A percentile compares a stretch with the other conserved stretches of the same genome.
phyloP scores from a whole-genome alignment of 1,140 invertebrate species.

The Marisa cornuarietis region DNA sequence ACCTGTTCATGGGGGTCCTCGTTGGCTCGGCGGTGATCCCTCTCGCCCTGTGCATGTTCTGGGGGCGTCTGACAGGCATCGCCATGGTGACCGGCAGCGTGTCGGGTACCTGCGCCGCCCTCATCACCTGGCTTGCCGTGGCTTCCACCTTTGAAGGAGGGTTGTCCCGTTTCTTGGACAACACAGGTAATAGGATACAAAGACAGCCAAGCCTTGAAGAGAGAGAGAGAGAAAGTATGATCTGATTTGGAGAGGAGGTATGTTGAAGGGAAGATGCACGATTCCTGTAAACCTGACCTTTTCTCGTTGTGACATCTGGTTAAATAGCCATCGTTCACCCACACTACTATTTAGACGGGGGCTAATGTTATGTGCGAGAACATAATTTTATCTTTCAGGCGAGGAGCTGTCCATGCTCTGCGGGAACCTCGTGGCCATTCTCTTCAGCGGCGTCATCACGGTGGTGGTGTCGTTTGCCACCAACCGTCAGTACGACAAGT shows the following conservation, averaged over 20 bases:
- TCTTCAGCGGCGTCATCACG: slow-evolving; percentile 59
- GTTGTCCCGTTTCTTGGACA: slow-evolving; percentile 56
- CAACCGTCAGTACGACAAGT: slow-evolving; percentile 33
- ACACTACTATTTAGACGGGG: no score
- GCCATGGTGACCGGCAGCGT: slow-evolving; percentile 63
- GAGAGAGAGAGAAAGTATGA: background rate
- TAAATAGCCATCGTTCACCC: no score
- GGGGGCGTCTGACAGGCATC: slow-evolving; percentile 60
- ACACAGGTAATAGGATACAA: slow-evolving; percentile 52
- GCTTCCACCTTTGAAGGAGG: slow-evolving; percentile 60
- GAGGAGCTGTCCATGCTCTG: slow-evolving; percentile 61
- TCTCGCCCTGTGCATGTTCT: slow-evolving; percentile 63
- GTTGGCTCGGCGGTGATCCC: slow-evolving; percentile 67
- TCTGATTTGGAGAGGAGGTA: no score
- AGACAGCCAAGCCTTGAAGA: background rate
- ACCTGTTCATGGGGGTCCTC: slow-evolving; percentile 66
- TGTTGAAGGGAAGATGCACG: no score
- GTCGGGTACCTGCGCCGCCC: slow-evolving; percentile 55
- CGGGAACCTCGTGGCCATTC: slow-evolving; percentile 64
- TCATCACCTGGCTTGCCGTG: slow-evolving; percentile 61
- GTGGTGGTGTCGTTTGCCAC: slow-evolving; percentile 56
- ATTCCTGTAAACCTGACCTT: background rate
- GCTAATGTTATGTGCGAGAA: background rate
- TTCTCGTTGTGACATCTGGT: no score
- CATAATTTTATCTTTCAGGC: slow-evolving; percentile 34